phyloP scores from a whole-genome alignment of 2,113 vertebrate species.

The Tenrec ecaudatus region DNA sequence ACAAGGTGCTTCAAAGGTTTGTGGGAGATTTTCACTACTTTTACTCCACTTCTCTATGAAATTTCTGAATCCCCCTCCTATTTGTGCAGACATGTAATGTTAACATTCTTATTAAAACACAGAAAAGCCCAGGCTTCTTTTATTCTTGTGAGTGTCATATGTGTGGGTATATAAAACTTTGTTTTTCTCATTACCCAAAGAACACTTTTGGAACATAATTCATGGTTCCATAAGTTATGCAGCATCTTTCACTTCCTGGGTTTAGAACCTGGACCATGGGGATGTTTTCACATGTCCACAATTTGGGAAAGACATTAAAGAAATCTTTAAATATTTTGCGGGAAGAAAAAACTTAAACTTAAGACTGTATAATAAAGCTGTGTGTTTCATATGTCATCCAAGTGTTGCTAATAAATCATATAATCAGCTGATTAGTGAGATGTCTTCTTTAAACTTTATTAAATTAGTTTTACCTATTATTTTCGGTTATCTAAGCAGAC shows the following conservation, averaged over 20 bases:
- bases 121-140: background rate
- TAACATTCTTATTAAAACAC: background rate
- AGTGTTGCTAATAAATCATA: background rate
- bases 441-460: constrained; percentile 22
- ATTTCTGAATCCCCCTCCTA: no score
- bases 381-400: background rate
- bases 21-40: no score
- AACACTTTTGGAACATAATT: constrained; percentile 42
- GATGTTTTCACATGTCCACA: background rate
- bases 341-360: constrained; percentile 27
- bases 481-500: constrained; percentile 34
- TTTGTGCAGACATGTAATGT: no score
- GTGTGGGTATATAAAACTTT: background rate
- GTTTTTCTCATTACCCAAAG: constrained; percentile 31
- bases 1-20: no score
- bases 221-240: background rate
- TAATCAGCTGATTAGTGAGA: constrained; percentile 33
- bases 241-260: background rate
- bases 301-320: constrained; percentile 22
- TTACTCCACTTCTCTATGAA: no score
- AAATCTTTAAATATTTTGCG: constrained; percentile 50
- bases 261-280: constrained; percentile 27
- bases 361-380: constrained; percentile 18
- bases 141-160: background rate
- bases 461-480: constrained; percentile 32